Evolutionary conservation across 2,113 vertebrate species (phyloP).

Genomic region (Crotalus tigris): DNA sequence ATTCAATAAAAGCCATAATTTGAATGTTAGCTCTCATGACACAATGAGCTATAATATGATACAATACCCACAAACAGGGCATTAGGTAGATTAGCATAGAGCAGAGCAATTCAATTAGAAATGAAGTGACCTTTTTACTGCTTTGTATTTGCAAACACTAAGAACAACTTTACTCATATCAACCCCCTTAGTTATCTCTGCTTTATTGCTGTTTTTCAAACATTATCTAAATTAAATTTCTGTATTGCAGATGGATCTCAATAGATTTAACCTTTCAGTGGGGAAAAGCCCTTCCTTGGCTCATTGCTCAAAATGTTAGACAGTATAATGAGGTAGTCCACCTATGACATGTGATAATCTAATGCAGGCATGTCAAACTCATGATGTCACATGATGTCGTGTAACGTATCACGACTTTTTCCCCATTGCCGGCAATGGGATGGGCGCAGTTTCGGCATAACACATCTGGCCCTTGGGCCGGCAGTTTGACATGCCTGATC

Average conservation of each 20-base stretch:
- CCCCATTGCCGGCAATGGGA: no score
- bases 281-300: slow-evolving; percentile 27
- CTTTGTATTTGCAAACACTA: slow-evolving; percentile 37
- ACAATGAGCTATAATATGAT: slow-evolving; percentile 36
- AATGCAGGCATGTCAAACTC: background rate
- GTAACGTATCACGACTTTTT: no score
- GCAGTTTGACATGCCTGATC: background rate
- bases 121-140: slow-evolving; percentile 40
- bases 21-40: slow-evolving; percentile 30
- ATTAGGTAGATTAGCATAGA: slow-evolving; percentile 49
- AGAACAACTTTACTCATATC: slow-evolving; percentile 23
- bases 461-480: no score
- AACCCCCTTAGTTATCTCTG: slow-evolving; percentile 31
- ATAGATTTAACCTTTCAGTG: slow-evolving; percentile 13
- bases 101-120: slow-evolving; percentile 48
- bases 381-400: no score
- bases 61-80: slow-evolving; percentile 44
- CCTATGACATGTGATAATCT: slow-evolving; percentile 30
- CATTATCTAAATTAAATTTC: slow-evolving; percentile 51
- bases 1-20: slow-evolving; percentile 37
- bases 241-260: slow-evolving; percentile 39
- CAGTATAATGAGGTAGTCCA: slow-evolving; percentile 34
- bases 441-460: no score
- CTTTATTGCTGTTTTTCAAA: slow-evolving; percentile 38
- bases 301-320: slow-evolving; percentile 29